Evolutionary conservation across 1,140 invertebrate species (phyloP).

Genomic region (Cydia pomonella): DNA sequence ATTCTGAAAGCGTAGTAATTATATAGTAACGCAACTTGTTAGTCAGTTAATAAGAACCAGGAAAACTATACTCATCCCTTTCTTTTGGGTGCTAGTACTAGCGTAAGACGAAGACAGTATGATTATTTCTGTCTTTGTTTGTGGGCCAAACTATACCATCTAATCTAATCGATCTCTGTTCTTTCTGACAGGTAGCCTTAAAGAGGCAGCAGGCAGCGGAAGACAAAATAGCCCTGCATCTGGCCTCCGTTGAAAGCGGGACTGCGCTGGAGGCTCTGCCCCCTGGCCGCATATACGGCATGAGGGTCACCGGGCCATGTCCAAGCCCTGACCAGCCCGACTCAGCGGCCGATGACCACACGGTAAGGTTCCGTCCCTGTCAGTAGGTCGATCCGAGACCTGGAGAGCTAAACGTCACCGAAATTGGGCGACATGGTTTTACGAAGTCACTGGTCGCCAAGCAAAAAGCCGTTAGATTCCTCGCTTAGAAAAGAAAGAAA

Average conservation of each 20-base stretch:
- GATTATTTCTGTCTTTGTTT: too few species aligned
- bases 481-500: too few species aligned
- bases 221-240: constrained; percentile 96
- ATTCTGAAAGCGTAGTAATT: too few species aligned
- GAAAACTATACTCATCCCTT: too few species aligned
- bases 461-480: too few species aligned
- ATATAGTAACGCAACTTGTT: too few species aligned
- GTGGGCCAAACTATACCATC: too few species aligned
- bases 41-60: too few species aligned
- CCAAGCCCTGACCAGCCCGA: constrained; percentile 70
- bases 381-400: background rate
- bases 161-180: background rate
- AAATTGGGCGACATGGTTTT: too few species aligned
- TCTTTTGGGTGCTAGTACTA: too few species aligned
- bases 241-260: constrained; percentile 94
- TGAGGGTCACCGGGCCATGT: constrained; percentile 86
- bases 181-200: constrained; percentile 91
- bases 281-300: constrained; percentile 94
- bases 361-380: constrained; percentile 47
- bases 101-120: too few species aligned
- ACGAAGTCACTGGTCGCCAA: too few species aligned
- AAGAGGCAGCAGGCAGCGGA: constrained; percentile 98
- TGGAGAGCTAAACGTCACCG: background rate
- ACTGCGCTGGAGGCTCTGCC: constrained; percentile 90
- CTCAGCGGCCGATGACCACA: constrained; percentile 63